phyloP scores from a whole-genome alignment of 2,113 vertebrate genomes.

The Burhinus oedicnemus region DNA sequence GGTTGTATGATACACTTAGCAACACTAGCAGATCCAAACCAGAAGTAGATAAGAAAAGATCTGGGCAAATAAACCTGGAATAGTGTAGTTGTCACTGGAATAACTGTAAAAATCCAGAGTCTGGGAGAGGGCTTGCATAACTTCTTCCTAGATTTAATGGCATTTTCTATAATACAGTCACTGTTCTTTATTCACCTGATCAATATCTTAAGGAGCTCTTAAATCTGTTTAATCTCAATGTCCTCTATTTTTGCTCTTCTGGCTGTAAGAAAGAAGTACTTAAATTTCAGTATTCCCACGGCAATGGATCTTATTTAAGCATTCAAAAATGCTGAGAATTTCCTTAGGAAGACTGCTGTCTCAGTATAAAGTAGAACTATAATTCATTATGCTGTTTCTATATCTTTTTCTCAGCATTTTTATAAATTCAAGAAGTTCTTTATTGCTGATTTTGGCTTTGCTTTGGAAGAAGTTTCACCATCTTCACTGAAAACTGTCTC shows the following conservation, averaged over 20 bases:
- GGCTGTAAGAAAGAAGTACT: not conserved
- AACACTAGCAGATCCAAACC: not conserved
- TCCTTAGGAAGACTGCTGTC: not conserved
- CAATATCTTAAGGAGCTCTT: not conserved
- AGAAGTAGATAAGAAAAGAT: not conserved
- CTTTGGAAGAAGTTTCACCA: not conserved
- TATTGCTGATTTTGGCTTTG: constrained; percentile 31
- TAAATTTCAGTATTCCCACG: not conserved
- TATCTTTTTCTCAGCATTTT: not conserved
- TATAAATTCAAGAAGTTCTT: constrained; percentile 9
- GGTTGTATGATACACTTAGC: not conserved
- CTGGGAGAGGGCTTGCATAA: not conserved
- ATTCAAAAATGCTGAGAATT: not conserved
- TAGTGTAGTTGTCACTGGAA: not conserved
- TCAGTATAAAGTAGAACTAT: not conserved
- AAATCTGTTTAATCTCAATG: not conserved
- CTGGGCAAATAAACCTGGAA: not conserved
- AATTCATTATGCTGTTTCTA: not conserved
- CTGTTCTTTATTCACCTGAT: not conserved
- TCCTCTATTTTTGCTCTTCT: constrained; percentile 10
- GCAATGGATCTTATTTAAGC: not conserved
- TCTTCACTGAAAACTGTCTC: not conserved
- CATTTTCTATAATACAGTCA: not conserved
- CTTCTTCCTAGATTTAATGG: not conserved
- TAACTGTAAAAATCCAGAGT: not conserved